These are phyloP conservation scores for Scolopax mira DNA, from an alignment of 2,113 vertebrate genomes.

Conservation along the genomic window DNA sequence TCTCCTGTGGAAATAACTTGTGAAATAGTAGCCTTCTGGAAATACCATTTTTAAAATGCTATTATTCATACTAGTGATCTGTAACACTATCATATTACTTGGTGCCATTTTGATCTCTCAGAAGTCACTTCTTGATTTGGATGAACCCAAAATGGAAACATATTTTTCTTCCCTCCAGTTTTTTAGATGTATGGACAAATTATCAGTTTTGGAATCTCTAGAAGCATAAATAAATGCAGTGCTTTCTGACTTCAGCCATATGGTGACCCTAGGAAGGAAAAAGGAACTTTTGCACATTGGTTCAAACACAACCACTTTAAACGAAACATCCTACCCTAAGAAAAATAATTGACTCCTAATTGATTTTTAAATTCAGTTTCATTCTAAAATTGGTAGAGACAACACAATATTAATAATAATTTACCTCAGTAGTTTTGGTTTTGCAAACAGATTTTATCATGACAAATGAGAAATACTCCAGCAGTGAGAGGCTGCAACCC, in stretches of 20 bases:
- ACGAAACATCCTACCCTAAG: background rate
- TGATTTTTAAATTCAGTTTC: background rate
- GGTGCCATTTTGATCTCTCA: background rate
- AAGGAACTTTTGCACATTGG: background rate
- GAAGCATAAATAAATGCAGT: background rate
- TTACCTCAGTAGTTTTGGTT: background rate
- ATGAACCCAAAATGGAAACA: background rate
- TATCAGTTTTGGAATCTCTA: background rate
- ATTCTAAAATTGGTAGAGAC: background rate
- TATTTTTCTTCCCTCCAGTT: background rate
- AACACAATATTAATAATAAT: background rate
- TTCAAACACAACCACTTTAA: background rate
- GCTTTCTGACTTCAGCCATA: background rate
- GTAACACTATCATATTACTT: background rate
- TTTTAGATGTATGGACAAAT: background rate
- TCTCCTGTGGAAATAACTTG: background rate
- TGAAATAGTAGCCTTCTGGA: background rate
- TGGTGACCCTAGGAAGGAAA: background rate
- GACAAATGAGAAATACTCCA: background rate
- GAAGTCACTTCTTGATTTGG: background rate
- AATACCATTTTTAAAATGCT: background rate
- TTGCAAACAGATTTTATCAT: background rate
- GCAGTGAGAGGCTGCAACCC: background rate
- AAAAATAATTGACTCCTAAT: background rate
- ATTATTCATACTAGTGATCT: background rate